Percentiles rank a stretch among this genome's conserved stretches.
phyloP scores from a whole-genome alignment of 2,113 vertebrate species.

The Condylura cristata region DNA sequence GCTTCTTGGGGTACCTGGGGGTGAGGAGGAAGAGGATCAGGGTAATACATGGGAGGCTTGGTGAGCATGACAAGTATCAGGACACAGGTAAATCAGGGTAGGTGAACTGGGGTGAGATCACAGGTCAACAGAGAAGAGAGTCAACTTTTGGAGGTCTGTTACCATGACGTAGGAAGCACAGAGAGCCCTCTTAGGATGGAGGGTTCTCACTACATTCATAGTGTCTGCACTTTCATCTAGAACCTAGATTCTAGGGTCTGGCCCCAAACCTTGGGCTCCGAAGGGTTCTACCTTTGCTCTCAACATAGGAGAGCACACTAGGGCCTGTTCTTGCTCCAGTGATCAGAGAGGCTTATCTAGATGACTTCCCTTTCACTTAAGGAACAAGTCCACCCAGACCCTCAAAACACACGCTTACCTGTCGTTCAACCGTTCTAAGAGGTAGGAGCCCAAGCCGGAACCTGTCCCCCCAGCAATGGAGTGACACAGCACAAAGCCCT shows the following conservation, averaged over 20 bases:
- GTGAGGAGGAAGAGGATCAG: background rate
- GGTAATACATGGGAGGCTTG: background rate
- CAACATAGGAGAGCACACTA: background rate
- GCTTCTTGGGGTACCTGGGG: slow-evolving; percentile 94
- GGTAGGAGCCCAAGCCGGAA: slow-evolving; percentile 96
- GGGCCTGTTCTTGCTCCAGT: background rate
- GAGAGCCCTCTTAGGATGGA: background rate
- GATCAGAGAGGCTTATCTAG: background rate
- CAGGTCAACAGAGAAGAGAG: background rate
- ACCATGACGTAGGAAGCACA: background rate
- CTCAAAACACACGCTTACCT: slow-evolving; percentile 85
- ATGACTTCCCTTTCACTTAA: background rate
- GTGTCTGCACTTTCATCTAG: background rate
- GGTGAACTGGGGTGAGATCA: background rate
- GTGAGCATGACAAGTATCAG: background rate
- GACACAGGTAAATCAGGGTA: background rate
- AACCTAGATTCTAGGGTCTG: background rate
- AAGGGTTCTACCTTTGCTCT: background rate
- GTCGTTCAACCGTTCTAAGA: slow-evolving; percentile 98
- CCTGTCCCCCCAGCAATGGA: slow-evolving; percentile 98
- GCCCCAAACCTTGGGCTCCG: background rate
- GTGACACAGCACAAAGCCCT: slow-evolving; percentile 99
- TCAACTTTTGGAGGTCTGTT: background rate
- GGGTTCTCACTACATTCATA: background rate
- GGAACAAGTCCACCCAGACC: background rate